Percentiles rank a stretch among this genome's conserved stretches.
These are phyloP conservation scores for Cephus runcator DNA, from an alignment of 2,888 invertebrate species.

Conservation along the genomic window DNA sequence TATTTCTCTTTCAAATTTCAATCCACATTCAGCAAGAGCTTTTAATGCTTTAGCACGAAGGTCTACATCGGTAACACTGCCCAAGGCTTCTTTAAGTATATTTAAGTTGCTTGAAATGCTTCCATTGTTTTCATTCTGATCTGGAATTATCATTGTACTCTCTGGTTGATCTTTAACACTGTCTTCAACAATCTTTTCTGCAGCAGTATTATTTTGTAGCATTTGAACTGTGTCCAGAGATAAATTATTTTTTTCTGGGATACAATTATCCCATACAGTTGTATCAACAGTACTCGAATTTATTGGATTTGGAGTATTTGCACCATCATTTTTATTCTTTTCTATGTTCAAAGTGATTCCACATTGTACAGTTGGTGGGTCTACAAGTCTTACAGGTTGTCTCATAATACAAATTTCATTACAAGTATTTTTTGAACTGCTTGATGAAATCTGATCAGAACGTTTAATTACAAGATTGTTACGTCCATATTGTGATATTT, in stretches of 20 bases:
- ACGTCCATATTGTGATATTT: not conserved
- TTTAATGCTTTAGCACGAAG: constrained; percentile 49
- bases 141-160: not conserved
- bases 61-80: constrained; percentile 42
- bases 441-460: not conserved
- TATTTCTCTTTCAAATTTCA: constrained; percentile 40
- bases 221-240: too few species aligned
- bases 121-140: constrained; percentile 2
- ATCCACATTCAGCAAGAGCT: constrained; percentile 51
- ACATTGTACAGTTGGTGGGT: not conserved
- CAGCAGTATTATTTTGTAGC: not conserved
- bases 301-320: not conserved
- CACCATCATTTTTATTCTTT: not conserved
- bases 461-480: not conserved
- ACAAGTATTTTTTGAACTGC: not conserved
- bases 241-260: not conserved
- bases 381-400: not conserved
- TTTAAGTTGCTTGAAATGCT: constrained; percentile 31
- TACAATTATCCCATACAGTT: not conserved
- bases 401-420: not conserved
- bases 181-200: not conserved
- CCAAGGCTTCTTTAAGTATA: constrained; percentile 50
- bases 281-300: not conserved
- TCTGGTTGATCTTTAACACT: not conserved
- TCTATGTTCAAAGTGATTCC: not conserved